Evolutionary conservation across 2,797 vertebrate genomes (phyloP), one percentile per base, ranked within the genome.

Genomic region (Chelon auratus): DNA sequence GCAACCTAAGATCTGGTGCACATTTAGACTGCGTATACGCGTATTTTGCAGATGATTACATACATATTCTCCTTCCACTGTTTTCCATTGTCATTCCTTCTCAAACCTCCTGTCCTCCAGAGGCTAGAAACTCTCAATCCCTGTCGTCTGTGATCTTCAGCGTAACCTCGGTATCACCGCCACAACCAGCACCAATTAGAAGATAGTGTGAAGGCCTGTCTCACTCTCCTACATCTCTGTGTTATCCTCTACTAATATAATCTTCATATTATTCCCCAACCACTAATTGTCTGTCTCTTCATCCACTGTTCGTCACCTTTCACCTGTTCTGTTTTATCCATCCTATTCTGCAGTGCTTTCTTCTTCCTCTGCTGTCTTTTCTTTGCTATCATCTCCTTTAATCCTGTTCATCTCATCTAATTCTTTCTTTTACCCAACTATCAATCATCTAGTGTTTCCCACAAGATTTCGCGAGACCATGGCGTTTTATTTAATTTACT

Each of bases 111-210:
- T 17, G 52, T 76, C 51, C 2, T 59, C 22, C 11, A 20, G 6
- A 79, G 48, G 53, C 12, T n/a, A 10, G 45, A 59, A n/a, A 59
- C 18, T 48, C 57, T 74, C 45, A 26, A 4, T 45, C 36, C 20
- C 69, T 75, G 24, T 62, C 48, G 75, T n/a, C 36, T 67, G 64
- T 60, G 68, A 68, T 77, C 54, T 22, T 69, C 58, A 22, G 65
- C 20, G 45, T 24, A 74, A 24, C 60, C 63, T 54, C 37, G 1
- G 3, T 18, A 51, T 62, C 17, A 51, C 55, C 57, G 62, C 58
- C 33, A 55, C 37, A 43, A 37, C 26, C 73, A 42, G 13, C 40
- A 72, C 79, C 72, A 84, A 89, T 84, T 84, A 86, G 47, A 64
- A 55, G 40, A 81, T 39, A 71, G 43, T 18, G 63, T 45, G 47